phyloP scores from a whole-genome alignment of 2,888 invertebrate genomes.

The Ypsolopha scabrella region DNA sequence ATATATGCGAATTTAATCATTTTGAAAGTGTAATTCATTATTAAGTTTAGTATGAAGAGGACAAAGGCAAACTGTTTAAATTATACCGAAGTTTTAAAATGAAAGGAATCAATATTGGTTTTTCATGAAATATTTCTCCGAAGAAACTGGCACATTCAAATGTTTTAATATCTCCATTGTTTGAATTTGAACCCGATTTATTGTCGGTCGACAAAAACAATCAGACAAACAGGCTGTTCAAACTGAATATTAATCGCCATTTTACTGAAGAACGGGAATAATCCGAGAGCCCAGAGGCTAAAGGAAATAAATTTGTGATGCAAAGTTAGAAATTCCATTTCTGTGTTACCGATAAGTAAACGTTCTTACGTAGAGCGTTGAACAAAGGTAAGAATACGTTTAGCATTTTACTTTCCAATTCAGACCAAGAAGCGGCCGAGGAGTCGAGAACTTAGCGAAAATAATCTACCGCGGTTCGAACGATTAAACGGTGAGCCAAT shows the following conservation, averaged over 20 bases:
- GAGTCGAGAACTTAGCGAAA: constrained; percentile 32
- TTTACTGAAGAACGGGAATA: constrained; percentile 62
- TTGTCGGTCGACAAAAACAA: constrained; percentile 46
- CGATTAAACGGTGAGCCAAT: constrained; percentile 61
- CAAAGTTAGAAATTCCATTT: constrained; percentile 67
- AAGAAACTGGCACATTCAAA: constrained; percentile 16
- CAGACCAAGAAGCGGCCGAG: constrained; percentile 28
- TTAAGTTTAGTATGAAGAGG: too few species aligned
- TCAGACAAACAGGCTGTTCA: constrained; percentile 64
- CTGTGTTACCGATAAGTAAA: constrained; percentile 62
- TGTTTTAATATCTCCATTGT: constrained; percentile 41
- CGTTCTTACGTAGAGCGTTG: constrained; percentile 36
- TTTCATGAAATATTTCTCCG: not conserved
- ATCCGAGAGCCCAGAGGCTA: constrained; percentile 44
- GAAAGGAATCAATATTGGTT: not conserved
- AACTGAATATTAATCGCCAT: constrained; percentile 68
- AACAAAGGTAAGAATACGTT: constrained; percentile 55
- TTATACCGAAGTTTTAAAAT: not conserved
- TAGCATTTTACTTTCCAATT: constrained; percentile 47
- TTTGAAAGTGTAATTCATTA: too few species aligned
- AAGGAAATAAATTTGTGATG: constrained; percentile 67
- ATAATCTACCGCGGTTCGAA: constrained; percentile 48
- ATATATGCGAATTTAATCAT: too few species aligned
- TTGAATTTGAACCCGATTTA: constrained; percentile 39
- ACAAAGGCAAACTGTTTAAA: not conserved